Percentiles rank a stretch among this genome's conserved stretches.
These are phyloP conservation scores for Rutilus rutilus DNA, from an alignment of 2,113 vertebrate genomes.

Conservation along the genomic window DNA sequence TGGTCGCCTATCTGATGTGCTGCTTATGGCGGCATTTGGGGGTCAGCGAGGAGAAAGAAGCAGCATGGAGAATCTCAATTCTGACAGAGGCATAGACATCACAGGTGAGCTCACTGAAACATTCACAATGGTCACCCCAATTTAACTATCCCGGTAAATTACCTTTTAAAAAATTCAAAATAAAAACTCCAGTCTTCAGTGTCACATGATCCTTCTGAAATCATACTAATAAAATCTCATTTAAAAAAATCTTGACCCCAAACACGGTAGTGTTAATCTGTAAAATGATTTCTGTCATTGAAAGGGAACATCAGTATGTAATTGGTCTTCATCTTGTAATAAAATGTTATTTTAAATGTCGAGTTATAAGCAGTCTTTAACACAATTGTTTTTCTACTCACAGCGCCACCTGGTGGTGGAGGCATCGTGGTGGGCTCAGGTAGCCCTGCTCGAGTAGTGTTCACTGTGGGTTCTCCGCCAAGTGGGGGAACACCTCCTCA, in stretches of 20 bases:
- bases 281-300: no score
- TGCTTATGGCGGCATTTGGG: conserved; percentile 94
- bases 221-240: no score
- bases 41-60: conserved; percentile 80
- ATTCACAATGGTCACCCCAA: no score
- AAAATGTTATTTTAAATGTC: no score
- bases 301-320: no score
- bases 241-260: no score
- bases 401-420: conserved; percentile 83
- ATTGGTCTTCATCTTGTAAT: no score
- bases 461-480: conserved; percentile 97
- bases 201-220: no score
- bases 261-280: no score
- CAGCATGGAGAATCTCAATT: conserved; percentile 87
- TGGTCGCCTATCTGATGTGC: conserved; percentile 90
- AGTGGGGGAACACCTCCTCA: conserved; percentile 89
- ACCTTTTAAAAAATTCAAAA: no score
- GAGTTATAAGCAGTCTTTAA: background rate
- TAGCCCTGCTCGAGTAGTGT: conserved; percentile 89
- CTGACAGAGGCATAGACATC: conserved; percentile 89
- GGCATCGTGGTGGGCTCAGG: conserved; percentile 76
- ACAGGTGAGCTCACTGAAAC: conserved; percentile 70
- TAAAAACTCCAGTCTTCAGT: no score
- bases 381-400: background rate
- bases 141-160: no score